Percentiles rank a stretch among this genome's conserved stretches.
Conservation (phyloP, 2,797 vertebrate genomes). For the Basileuterus tristriatus region DNA sequence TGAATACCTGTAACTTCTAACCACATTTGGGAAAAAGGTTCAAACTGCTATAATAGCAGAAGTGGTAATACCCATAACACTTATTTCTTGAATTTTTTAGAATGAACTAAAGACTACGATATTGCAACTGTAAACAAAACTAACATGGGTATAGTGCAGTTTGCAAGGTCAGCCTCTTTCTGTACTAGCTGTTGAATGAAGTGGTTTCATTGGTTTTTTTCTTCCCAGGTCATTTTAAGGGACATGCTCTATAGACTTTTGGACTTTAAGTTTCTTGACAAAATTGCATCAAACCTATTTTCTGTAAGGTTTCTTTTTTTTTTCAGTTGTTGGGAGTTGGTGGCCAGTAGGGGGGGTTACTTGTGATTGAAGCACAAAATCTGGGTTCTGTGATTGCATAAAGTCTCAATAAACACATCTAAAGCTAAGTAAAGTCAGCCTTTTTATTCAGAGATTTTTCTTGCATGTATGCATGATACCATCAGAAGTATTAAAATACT, state of each 20-base stretch:
- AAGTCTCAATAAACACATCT: background rate
- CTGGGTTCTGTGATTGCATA: background rate
- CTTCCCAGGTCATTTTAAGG: background rate
- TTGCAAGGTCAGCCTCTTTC: background rate
- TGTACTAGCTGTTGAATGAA: background rate
- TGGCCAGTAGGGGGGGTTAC: background rate
- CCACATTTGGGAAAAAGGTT: background rate
- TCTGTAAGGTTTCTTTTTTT: background rate
- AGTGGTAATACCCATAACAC: background rate
- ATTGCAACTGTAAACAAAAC: background rate
- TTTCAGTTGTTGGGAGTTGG: background rate
- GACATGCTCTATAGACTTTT: background rate
- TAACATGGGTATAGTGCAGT: rapidly evolving
- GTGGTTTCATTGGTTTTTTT: background rate
- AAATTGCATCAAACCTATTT: background rate
- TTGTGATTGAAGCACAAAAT: background rate
- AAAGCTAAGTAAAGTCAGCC: background rate
- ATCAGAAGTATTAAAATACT: background rate
- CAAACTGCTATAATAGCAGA: background rate
- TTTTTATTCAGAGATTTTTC: background rate
- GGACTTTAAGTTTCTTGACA: background rate
- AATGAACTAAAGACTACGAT: background rate
- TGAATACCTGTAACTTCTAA: background rate
- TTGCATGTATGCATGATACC: background rate
- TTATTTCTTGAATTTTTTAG: background rate